Evolutionary conservation across 2,797 vertebrate genomes (phyloP).

Genomic region (Eulemur rubriventer): DNA sequence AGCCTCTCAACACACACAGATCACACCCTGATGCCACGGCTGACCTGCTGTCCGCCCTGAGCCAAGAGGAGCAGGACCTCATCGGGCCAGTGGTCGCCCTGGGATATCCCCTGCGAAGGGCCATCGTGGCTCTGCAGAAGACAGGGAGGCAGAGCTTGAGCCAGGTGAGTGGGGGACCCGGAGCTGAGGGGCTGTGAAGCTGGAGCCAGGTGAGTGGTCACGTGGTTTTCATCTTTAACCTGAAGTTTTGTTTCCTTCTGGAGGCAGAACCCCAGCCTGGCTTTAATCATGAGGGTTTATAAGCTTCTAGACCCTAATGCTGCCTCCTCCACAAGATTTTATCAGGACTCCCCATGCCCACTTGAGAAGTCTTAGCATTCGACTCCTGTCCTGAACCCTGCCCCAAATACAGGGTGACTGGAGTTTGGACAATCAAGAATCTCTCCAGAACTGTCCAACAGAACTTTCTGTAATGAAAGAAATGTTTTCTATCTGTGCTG

Average conservation of each 20-base stretch:
- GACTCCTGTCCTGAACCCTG: neutral
- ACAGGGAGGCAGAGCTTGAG: constrained; percentile 90
- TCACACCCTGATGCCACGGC: constrained; percentile 84
- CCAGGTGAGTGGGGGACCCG: constrained; percentile 86
- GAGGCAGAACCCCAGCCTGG: neutral
- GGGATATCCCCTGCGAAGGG: constrained; percentile 91
- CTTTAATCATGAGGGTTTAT: neutral
- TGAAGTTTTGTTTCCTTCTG: neutral
- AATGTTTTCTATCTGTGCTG: neutral
- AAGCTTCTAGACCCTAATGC: neutral
- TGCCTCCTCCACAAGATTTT: neutral
- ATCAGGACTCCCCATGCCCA: neutral
- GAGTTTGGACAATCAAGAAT: neutral
- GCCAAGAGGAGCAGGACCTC: constrained; percentile 92
- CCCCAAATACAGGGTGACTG: too few species aligned
- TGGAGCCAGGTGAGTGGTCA: neutral
- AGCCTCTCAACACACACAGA: constrained; percentile 73
- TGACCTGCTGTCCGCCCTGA: constrained; percentile 93
- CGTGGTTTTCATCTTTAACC: neutral
- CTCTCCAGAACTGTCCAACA: neutral
- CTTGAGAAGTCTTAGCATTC: neutral
- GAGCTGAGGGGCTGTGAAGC: neutral
- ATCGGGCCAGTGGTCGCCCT: constrained; percentile 88
- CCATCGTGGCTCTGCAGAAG: constrained; percentile 94
- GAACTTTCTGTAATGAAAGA: neutral